Evolutionary conservation across 2,113 vertebrate species (phyloP), one percentile per base, ranked within the genome.

Genomic region (Scortum barcoo): DNA sequence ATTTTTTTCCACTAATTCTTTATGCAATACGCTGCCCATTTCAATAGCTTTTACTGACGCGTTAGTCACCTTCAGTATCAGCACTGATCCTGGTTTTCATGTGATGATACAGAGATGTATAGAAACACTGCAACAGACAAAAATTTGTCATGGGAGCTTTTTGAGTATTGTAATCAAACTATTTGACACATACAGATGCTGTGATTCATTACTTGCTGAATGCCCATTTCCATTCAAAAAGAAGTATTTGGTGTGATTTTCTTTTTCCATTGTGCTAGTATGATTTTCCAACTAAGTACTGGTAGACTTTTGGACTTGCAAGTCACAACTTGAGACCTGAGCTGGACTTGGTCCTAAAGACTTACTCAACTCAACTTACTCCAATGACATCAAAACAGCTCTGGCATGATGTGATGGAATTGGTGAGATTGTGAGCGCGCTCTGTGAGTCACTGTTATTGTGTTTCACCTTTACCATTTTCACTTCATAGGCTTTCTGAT

Each of bases 401-500:
- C 19, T 60, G 6, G 17, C 46, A 61, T 53, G 22, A 66, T 67
- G 54, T 24, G 9, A 74, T 74, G 57, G 33, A 69, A 54, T 60
- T 17, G 26, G 24, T 78, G 56, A 17, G 24, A 36, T 76, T 36
- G 50, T 53, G 24, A 38, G 12, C 16, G 7, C 24, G n/a, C 11
- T 66, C 30, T 60, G 17, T 74, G 61, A 80, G n/a, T 83, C 66
- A 56, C 40, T 79, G 4, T 50, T 68, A 33, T 38, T 57, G 6
- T 46, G 19, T 76, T 70, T 72, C 24, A 67, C 22, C 20, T 70
- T 77, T 44, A 66, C 26, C 8, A 42, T 67, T 84, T 81, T 63
- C 7, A 53, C 53, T 71, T 73, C 38, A 30, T 30, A 28, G 54
- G 26, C 42, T 53, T 69, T 79, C 19, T 48, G 51, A 66, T 82